Evolutionary conservation across 1,140 invertebrate genomes (phyloP).

Genomic region (Chrysomallon squamiferum): DNA sequence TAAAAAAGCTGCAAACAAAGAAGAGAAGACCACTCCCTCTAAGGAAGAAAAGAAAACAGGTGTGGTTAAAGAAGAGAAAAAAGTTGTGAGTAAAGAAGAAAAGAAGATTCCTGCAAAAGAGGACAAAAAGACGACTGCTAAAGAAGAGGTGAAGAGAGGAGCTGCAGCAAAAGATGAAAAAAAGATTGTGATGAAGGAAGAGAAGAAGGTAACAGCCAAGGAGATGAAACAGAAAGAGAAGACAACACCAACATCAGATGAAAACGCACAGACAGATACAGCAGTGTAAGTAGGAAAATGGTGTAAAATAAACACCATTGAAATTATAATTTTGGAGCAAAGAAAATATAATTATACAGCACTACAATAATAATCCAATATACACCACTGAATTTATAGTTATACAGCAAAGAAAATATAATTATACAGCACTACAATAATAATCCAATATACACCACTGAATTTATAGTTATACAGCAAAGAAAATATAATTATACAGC

Average conservation of each 20-base stretch:
- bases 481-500: no score
- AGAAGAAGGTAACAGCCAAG: conserved; percentile 3
- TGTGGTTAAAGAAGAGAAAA: not conserved
- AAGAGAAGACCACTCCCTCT: conserved; percentile 5
- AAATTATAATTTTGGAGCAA: no score
- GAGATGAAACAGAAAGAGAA: conserved; percentile 10
- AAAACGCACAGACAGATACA: no score
- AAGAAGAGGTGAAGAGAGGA: conserved; percentile 13
- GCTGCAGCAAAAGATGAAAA: not conserved
- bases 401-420: no score
- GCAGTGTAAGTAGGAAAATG: no score
- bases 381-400: no score
- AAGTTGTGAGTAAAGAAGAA: conserved; percentile 8
- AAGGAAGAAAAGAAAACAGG: conserved; percentile 3
- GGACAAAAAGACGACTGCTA: conserved; percentile 6
- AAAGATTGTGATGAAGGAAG: conserved; percentile 3
- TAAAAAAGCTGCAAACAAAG: conserved; percentile 8
- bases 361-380: no score
- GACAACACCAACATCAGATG: not conserved
- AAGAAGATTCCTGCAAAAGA: conserved; percentile 11
- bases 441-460: no score
- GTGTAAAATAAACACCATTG: no score
- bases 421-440: no score
- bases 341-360: no score
- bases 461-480: no score